A percentile compares a stretch with the other conserved stretches of the same genome.
phyloP scores from a whole-genome alignment of 2,113 vertebrate genomes.

The Pelecanoides urinatrix region DNA sequence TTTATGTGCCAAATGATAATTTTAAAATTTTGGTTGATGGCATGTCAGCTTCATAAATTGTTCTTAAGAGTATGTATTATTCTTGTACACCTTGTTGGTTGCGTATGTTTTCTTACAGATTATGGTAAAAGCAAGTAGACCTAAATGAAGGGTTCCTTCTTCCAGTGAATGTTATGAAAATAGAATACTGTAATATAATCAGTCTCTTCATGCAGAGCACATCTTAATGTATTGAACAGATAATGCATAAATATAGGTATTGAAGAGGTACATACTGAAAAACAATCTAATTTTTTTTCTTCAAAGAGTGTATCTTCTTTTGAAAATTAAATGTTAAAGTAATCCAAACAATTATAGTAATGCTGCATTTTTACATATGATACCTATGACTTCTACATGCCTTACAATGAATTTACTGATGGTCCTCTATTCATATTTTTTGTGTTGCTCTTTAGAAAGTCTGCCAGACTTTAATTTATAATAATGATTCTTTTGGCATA shows the following conservation, averaged over 20 bases:
- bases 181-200: background rate
- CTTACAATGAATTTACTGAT: background rate
- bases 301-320: background rate
- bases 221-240: background rate
- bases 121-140: background rate
- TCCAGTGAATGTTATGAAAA: background rate
- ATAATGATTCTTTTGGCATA: background rate
- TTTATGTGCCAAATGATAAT: background rate
- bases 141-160: background rate
- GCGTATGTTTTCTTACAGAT: background rate
- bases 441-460: background rate
- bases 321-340: background rate
- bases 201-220: background rate
- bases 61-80: background rate
- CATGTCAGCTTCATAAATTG: background rate
- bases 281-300: background rate
- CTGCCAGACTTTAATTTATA: background rate
- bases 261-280: background rate
- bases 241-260: background rate
- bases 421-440: background rate
- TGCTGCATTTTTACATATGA: background rate
- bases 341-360: background rate
- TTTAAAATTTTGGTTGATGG: background rate
- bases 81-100: background rate
- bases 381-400: background rate